Percentiles rank a stretch among this genome's conserved stretches.
These are phyloP conservation scores for Herpailurus yagouaroundi DNA, from an alignment of 2,113 vertebrate genomes.

Conservation along the genomic window DNA sequence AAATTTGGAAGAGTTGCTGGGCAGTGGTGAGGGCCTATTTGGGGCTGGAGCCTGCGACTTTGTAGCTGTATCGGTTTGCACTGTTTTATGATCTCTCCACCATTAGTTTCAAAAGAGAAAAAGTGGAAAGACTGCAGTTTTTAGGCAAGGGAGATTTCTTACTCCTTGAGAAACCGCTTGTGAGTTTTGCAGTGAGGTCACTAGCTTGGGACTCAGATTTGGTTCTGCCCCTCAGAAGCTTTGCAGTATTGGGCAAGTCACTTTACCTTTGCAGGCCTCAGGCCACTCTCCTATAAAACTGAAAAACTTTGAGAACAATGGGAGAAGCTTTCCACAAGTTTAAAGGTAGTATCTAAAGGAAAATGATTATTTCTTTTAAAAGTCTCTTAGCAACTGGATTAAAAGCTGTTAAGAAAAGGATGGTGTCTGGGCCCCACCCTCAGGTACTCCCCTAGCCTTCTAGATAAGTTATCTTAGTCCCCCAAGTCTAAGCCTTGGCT, in stretches of 20 bases:
- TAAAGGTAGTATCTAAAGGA: background rate
- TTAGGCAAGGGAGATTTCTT: background rate
- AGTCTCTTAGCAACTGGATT: constrained; percentile 27
- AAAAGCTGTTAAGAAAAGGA: constrained; percentile 20
- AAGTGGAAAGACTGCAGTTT: background rate
- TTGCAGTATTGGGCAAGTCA: background rate
- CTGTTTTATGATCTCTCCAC: background rate
- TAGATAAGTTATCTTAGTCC: constrained; percentile 50
- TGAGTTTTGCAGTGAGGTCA: constrained; percentile 13
- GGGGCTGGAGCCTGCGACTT: background rate
- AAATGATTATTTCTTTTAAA: background rate
- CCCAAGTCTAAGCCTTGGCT: constrained; percentile 19
- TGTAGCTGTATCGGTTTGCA: background rate
- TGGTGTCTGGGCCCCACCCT: background rate
- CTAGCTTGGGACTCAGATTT: background rate
- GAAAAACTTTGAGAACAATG: background rate
- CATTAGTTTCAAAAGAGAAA: background rate
- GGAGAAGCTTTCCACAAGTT: background rate
- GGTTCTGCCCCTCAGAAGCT: background rate
- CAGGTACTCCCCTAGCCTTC: constrained; percentile 21
- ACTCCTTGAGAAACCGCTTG: background rate
- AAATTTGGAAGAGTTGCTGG: background rate
- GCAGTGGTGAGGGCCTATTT: background rate
- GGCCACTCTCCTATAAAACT: background rate
- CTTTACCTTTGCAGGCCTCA: constrained; percentile 5